Evolutionary conservation across 2,113 vertebrate species (phyloP).

Genomic region (Catharus minimus): DNA sequence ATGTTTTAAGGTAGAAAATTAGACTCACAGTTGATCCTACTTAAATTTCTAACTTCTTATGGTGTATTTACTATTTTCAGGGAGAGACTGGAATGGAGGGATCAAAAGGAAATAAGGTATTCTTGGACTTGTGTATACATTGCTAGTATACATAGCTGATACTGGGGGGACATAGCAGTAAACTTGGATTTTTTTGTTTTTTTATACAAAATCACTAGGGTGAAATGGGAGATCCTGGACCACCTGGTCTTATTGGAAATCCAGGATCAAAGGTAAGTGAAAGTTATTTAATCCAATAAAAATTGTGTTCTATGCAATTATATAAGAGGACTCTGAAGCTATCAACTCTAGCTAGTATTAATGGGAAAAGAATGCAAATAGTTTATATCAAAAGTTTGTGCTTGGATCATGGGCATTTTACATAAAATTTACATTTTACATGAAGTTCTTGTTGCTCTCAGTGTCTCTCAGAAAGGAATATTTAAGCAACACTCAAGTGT

Average conservation of each 20-base stretch:
- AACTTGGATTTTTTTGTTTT: background rate
- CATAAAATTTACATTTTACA: background rate
- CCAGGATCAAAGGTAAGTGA: constrained; percentile 82
- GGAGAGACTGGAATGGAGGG: constrained; percentile 81
- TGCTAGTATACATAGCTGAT: background rate
- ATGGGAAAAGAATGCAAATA: background rate
- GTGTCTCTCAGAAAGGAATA: background rate
- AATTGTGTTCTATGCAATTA: background rate
- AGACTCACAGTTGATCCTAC: background rate
- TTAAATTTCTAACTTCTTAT: background rate
- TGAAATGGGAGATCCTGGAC: constrained; percentile 81
- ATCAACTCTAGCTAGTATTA: background rate
- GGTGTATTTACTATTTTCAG: constrained; percentile 62
- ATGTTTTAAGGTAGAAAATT: background rate
- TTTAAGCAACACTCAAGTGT: background rate
- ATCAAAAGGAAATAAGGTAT: constrained; percentile 85
- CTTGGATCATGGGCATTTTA: background rate
- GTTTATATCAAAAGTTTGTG: background rate
- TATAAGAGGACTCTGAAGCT: background rate
- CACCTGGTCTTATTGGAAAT: constrained; percentile 80
- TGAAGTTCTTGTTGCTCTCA: background rate
- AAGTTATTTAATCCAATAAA: background rate
- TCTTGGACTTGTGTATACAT: background rate
- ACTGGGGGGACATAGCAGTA: background rate
- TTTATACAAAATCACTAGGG: constrained; percentile 58